Evolutionary conservation across 2,797 vertebrate species (phyloP), one percentile per base, ranked within the genome.

Genomic region (Sebastolobus alascanus): DNA sequence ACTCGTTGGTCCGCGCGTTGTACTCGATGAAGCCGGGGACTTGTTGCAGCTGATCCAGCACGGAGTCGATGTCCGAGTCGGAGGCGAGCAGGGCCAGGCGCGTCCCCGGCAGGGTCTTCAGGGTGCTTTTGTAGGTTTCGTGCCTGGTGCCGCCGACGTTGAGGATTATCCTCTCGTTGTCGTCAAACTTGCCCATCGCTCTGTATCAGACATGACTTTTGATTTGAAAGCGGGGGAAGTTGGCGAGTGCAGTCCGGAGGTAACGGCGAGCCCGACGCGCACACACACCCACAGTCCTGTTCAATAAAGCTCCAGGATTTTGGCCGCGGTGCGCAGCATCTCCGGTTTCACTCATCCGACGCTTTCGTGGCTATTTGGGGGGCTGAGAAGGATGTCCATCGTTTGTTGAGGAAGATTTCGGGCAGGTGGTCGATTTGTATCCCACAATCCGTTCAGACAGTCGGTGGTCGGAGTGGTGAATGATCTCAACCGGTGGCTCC

Each of bases 141-240:
- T 99, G 98, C 89, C 98, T 94, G 86, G 97, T 97, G 76, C 98
- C 98, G 70, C 98, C 98, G 83, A 99, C 97, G 90, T 99, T 99
- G 96, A 99, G 97, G 97, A 99, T 97, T 96, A 99, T 97, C 96
- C 97, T 97, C 97, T 99, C 97, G 95, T 96, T 97, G 94, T 96
- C 97, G 93, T 98, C 97, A 94, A 97, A 97, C 97, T 97, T 98
- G 90, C 97, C 98, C 97, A 98, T 98, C 93, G 95, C 97, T 97
- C 95, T 90, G 95, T 91, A 91, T 96, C 94, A 97, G 97, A 97
- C 97, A 98, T 98, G 97, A 97, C 97, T 97, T 37, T 37, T 89
- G 94, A 82, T 90, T 31, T 82, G 80, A 85, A 58, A 86, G 82
- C 83, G 87, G 87, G 71, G 84, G 79, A 77, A 89, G 89, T 91